These are phyloP conservation scores for Felis catus DNA, from an alignment of 2,113 vertebrate genomes.

Conservation along the genomic window DNA sequence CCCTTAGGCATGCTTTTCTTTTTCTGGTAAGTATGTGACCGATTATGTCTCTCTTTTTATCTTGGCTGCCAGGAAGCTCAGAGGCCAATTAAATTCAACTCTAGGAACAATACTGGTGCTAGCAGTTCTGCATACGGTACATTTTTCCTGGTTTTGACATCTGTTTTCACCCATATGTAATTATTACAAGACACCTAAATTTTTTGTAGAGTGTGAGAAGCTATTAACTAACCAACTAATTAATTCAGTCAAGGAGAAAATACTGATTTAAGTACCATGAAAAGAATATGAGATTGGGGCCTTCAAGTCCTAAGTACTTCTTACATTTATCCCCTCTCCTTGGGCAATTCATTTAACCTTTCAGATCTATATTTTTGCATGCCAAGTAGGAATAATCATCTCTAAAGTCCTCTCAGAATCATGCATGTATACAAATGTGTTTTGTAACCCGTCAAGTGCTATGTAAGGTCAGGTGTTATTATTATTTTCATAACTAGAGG, in stretches of 20 bases:
- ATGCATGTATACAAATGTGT: background rate
- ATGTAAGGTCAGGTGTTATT: background rate
- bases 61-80: constrained; percentile 54
- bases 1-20: constrained; percentile 25
- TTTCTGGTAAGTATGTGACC: constrained; percentile 22
- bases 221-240: background rate
- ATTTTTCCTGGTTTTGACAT: background rate
- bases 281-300: background rate
- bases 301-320: background rate
- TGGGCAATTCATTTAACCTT: background rate
- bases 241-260: background rate
- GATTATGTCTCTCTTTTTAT: constrained; percentile 43
- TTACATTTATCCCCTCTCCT: background rate
- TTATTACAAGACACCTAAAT: background rate
- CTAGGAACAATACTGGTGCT: background rate
- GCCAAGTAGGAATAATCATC: background rate
- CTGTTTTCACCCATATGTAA: background rate
- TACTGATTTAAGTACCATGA: background rate
- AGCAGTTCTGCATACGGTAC: background rate
- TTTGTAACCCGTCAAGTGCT: background rate
- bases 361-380: background rate
- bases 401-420: constrained; percentile 2
- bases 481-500: background rate
- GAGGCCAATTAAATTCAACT: constrained; percentile 39
- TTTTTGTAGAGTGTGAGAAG: background rate